phyloP scores from a whole-genome alignment of 92 coral and sea anemone species.

The Meandrina meandrites region DNA sequence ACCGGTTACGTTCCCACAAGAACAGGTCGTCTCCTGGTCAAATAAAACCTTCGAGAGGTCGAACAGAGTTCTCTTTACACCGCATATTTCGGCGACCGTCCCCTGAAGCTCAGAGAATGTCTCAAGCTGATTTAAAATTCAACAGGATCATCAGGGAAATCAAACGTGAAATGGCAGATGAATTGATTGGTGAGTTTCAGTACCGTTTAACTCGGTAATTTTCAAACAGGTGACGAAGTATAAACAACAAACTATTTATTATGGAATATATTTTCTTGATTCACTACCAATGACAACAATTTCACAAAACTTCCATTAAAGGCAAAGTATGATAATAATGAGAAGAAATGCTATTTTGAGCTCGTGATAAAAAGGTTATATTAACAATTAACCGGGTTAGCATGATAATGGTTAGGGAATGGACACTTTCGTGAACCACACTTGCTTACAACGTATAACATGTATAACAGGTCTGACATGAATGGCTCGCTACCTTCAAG shows the following conservation, averaged over 20 bases:
- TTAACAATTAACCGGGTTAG: too few species aligned
- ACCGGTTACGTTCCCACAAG: conserved; percentile 24
- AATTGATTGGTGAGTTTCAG: conserved; percentile 62
- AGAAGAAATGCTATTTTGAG: too few species aligned
- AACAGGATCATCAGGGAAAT: conserved; percentile 74
- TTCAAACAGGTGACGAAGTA: not conserved
- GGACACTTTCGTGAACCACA: too few species aligned
- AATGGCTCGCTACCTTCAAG: too few species aligned
- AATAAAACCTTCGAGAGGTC: conserved; percentile 35
- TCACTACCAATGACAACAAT: too few species aligned
- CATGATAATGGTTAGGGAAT: too few species aligned
- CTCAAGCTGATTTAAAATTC: conserved; percentile 86
- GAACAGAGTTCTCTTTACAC: conserved; percentile 79
- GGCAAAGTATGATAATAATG: not conserved
- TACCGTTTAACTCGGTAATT: not conserved
- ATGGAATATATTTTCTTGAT: too few species aligned
- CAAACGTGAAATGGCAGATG: conserved; percentile 67
- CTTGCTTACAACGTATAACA: too few species aligned
- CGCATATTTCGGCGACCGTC: conserved; percentile 93
- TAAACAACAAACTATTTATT: too few species aligned
- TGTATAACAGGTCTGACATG: too few species aligned
- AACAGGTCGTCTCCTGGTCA: not conserved
- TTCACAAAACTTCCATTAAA: too few species aligned
- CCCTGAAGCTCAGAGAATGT: conserved; percentile 78
- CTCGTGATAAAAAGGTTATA: too few species aligned